phyloP scores from a whole-genome alignment of 1,140 invertebrate genomes.

The Drosophila takahashii region DNA sequence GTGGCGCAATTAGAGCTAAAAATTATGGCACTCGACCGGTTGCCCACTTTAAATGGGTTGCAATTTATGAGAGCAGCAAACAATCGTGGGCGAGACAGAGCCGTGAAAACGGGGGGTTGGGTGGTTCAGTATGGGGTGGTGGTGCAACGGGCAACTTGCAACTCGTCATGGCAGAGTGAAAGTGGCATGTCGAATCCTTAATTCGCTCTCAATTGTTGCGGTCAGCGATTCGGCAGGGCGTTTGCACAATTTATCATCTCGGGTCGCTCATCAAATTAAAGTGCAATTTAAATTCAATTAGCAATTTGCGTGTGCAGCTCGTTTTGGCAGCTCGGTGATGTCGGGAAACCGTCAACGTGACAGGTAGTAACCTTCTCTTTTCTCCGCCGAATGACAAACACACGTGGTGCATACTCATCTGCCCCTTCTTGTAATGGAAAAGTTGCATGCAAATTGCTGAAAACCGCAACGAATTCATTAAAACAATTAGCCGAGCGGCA shows the following conservation, averaged over 20 bases:
- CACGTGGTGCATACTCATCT: conserved; percentile 18
- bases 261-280: conserved; percentile 72
- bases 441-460: conserved; percentile 78
- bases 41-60: conserved; percentile 69
- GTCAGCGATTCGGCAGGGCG: conserved; percentile 65
- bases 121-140: not conserved
- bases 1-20: conserved; percentile 73
- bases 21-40: conserved; percentile 57
- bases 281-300: conserved; percentile 83
- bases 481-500: conserved; percentile 76
- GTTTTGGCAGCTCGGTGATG: conserved; percentile 29
- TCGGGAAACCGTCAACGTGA: conserved; percentile 58
- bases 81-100: conserved; percentile 25
- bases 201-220: conserved; percentile 66
- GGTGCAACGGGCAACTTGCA: not conserved
- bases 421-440: conserved; percentile 57
- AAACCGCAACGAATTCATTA: conserved; percentile 82
- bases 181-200: conserved; percentile 60
- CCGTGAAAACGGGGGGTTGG: conserved; percentile 21
- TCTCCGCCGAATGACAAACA: conserved; percentile 25
- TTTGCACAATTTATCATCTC: conserved; percentile 76
- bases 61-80: conserved; percentile 67
- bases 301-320: conserved; percentile 71
- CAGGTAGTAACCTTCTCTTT: conserved; percentile 21
- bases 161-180: conserved; percentile 51